Evolutionary conservation across 2,888 invertebrate species (phyloP).

Genomic region (Noctua fimbriata): DNA sequence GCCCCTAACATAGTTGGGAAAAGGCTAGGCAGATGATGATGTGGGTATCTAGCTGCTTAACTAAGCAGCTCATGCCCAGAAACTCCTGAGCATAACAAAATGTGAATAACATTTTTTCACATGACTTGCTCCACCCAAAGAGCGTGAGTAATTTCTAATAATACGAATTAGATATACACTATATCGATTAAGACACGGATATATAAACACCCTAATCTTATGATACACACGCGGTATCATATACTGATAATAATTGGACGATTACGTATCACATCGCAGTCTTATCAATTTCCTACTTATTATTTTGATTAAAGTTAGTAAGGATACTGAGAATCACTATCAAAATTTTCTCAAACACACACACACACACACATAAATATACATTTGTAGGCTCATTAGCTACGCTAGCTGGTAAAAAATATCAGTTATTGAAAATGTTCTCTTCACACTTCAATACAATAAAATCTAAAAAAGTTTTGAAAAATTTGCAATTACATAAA

Average conservation of each 20-base stretch:
- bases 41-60: neutral
- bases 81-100: neutral
- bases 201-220: constrained; percentile 4
- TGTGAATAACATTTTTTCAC: neutral
- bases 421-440: neutral
- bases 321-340: neutral
- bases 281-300: neutral
- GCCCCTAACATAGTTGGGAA: too few relatives aligned
- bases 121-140: neutral
- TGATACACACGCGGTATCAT: neutral
- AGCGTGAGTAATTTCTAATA: constrained; percentile 13
- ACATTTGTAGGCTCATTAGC: neutral
- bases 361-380: too few relatives aligned
- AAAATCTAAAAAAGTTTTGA: too few relatives aligned
- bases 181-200: constrained; percentile 13
- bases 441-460: neutral
- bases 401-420: neutral
- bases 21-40: too few relatives aligned
- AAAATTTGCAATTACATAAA: neutral
- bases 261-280: constrained; percentile 5
- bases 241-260: neutral
- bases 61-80: too few relatives aligned
- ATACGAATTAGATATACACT: neutral
- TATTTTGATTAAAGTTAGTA: neutral
- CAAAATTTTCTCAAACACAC: neutral